A percentile compares a stretch with the other conserved stretches of the same genome.
Conservation (phyloP, 2,888 invertebrate species). For the Liodrosophila aerea region DNA sequence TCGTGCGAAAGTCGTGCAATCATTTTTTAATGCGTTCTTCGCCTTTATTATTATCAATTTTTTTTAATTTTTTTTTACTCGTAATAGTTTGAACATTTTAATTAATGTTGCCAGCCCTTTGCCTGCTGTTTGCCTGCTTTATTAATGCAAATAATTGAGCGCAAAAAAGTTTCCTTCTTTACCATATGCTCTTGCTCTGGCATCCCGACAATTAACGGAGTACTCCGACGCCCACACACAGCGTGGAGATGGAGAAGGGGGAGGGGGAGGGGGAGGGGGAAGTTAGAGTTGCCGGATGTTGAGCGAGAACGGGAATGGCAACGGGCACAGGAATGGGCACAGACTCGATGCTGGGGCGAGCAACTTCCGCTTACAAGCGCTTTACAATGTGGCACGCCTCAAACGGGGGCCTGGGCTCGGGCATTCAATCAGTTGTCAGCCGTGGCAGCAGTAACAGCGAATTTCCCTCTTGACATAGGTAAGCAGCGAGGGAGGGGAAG, state of each 20-base stretch:
- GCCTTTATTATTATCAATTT: background rate
- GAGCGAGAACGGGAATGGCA: conserved; percentile 12
- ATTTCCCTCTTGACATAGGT: conserved; percentile 27
- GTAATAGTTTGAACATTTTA: conserved; percentile 49
- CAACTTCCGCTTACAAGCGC: conserved; percentile 64
- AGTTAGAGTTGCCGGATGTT: conserved; percentile 57
- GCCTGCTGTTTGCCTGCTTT: conserved; percentile 7
- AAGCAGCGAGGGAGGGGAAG: conserved; percentile 15
- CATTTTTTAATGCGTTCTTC: conserved; percentile 13
- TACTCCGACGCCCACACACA: conserved; percentile 38
- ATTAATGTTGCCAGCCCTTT: conserved; percentile 44
- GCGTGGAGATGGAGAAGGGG: background rate
- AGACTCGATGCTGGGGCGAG: conserved; percentile 9
- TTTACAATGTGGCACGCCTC: conserved; percentile 63
- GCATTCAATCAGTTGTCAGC: conserved; percentile 55
- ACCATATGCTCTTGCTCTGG: conserved; percentile 25
- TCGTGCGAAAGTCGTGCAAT: conserved; percentile 55
- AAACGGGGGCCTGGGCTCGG: conserved; percentile 20
- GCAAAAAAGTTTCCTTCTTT: conserved; percentile 4
- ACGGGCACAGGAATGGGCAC: background rate
- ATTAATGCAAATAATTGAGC: conserved; percentile 47
- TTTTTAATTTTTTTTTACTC: background rate
- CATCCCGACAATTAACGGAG: conserved; percentile 45
- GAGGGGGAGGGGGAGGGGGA: background rate
- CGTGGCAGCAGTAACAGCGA: background rate